A percentile compares a stretch with the other conserved stretches of the same genome.
These are phyloP conservation scores for Drosophila vallismaia DNA, from an alignment of 2,888 invertebrate species.

Conservation along the genomic window DNA sequence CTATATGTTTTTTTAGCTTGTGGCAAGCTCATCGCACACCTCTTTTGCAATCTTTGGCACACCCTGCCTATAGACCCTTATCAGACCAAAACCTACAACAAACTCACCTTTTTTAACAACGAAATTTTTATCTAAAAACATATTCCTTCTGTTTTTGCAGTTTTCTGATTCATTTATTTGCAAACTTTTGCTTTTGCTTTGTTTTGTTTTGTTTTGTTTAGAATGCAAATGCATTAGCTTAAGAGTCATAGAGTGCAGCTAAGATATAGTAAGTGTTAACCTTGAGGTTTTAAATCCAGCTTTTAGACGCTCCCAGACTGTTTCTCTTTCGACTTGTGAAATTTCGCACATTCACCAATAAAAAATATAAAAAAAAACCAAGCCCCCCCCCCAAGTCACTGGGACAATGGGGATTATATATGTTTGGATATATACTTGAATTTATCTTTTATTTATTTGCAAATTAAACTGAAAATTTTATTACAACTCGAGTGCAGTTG, in stretches of 20 bases:
- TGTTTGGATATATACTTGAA: slow-evolving; percentile 56
- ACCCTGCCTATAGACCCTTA: slow-evolving; percentile 15
- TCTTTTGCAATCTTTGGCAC: background rate
- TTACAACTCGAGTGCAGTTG: slow-evolving; percentile 53
- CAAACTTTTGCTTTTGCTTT: slow-evolving; percentile 15
- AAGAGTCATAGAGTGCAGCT: slow-evolving; percentile 15
- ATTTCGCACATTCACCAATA: slow-evolving; percentile 66
- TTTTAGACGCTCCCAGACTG: slow-evolving; percentile 6
- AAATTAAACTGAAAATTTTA: slow-evolving; percentile 51
- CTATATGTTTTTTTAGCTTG: background rate
- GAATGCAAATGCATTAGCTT: slow-evolving; percentile 23
- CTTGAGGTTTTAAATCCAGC: slow-evolving; percentile 44
- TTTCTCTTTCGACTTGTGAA: slow-evolving; percentile 50
- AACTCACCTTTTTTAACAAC: background rate
- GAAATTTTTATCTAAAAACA: background rate
- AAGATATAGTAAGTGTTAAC: slow-evolving; percentile 38
- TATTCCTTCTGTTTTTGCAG: slow-evolving; percentile 20
- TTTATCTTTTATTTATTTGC: slow-evolving; percentile 69
- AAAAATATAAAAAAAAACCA: slow-evolving; percentile 4
- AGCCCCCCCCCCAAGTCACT: background rate
- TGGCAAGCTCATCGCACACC: background rate
- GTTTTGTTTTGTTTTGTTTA: too few relatives aligned
- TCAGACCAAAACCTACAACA: slow-evolving; percentile 11
- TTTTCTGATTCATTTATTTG: slow-evolving; percentile 25
- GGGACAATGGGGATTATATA: slow-evolving; percentile 60